These are phyloP conservation scores for Arctopsyche grandis DNA, from an alignment of 1,140 invertebrate species.

Conservation along the genomic window DNA sequence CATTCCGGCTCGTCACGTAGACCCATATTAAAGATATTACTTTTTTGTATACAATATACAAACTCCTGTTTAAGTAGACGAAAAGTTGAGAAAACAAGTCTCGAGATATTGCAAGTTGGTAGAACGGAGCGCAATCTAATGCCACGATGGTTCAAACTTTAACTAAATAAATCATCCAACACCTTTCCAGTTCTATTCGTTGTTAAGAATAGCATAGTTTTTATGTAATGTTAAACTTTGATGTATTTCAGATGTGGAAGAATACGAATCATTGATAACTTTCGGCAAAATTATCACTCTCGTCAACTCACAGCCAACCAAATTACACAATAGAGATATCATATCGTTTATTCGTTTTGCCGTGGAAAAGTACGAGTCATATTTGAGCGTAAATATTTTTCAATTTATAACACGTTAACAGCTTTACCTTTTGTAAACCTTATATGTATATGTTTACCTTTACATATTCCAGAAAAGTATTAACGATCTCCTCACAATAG, in stretches of 20 bases:
- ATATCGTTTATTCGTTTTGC: slow-evolving; percentile 36
- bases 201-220: too few species aligned
- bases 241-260: slow-evolving; percentile 10
- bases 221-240: too few species aligned
- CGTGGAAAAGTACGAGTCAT: slow-evolving; percentile 33
- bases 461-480: background rate
- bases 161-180: too few species aligned
- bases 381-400: slow-evolving; percentile 7
- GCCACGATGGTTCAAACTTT: too few species aligned
- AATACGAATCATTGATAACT: slow-evolving; percentile 25
- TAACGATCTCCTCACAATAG: background rate
- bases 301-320: slow-evolving; percentile 30
- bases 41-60: too few species aligned
- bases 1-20: too few species aligned
- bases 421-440: slow-evolving; percentile 19
- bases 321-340: slow-evolving; percentile 39
- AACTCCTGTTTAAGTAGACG: too few species aligned
- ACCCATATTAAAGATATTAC: too few species aligned
- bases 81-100: too few species aligned
- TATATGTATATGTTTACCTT: background rate
- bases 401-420: slow-evolving; percentile 12
- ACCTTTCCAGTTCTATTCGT: too few species aligned
- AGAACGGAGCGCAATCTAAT: too few species aligned
- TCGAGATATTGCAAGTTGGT: too few species aligned
- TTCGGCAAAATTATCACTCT: slow-evolving; percentile 45